Evolutionary conservation across 1,140 invertebrate genomes (phyloP).

Genomic region (Diuraphis noxia): DNA sequence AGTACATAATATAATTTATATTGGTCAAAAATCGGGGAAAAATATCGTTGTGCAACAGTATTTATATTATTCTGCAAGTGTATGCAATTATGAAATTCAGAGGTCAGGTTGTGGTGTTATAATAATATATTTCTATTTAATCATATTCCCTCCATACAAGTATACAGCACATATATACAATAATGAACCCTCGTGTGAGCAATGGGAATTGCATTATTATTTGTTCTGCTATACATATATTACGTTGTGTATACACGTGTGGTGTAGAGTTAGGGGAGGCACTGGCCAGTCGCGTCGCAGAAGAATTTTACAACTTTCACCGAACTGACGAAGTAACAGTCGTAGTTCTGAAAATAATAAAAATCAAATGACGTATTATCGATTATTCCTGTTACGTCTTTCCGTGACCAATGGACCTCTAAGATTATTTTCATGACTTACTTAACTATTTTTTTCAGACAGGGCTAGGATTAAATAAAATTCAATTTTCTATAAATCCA

Average conservation of each 20-base stretch:
- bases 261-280: background rate
- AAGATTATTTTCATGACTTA: background rate
- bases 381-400: background rate
- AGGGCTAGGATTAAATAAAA: background rate
- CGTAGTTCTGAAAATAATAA: background rate
- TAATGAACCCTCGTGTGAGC: background rate
- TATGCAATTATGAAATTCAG: background rate
- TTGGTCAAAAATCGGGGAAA: background rate
- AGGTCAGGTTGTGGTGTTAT: background rate
- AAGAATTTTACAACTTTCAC: background rate
- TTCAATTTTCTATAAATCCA: background rate
- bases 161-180: constrained; percentile 1
- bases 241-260: background rate
- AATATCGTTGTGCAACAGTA: background rate
- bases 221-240: background rate
- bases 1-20: background rate
- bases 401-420: background rate
- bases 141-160: background rate
- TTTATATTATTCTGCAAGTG: background rate
- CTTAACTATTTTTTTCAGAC: background rate
- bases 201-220: background rate
- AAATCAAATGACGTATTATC: background rate
- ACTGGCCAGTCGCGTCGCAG: background rate
- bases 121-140: background rate
- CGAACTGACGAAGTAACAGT: background rate